Evolutionary conservation across 2,113 vertebrate species (phyloP).

Genomic region (Cyprinodon variegatus): DNA sequence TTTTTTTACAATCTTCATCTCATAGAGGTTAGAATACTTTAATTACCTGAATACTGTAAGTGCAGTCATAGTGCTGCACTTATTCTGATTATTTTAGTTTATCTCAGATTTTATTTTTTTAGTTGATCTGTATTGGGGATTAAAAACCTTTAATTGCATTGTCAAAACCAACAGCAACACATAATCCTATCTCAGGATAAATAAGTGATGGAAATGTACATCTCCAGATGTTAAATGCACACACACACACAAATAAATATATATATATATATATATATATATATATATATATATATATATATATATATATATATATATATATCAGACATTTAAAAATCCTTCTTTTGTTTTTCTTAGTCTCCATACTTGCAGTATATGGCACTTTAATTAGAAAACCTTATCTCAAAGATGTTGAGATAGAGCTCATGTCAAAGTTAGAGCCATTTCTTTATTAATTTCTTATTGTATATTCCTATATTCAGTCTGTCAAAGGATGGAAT

Average conservation of each 20-base stretch:
- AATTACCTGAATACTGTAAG: slow-evolving; percentile 54
- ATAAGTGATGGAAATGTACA: slow-evolving; percentile 68
- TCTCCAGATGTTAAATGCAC: slow-evolving; percentile 40
- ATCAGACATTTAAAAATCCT: neutral
- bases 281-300: too few relatives aligned
- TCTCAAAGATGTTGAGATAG: slow-evolving; percentile 81
- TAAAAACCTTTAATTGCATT: slow-evolving; percentile 78
- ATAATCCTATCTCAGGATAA: slow-evolving; percentile 61
- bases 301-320: too few relatives aligned
- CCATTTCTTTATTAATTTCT: slow-evolving; percentile 80
- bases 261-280: too few relatives aligned
- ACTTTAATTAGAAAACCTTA: slow-evolving; percentile 83
- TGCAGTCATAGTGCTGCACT: slow-evolving; percentile 32
- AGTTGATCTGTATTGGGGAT: slow-evolving; percentile 49
- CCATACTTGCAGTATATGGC: slow-evolving; percentile 70
- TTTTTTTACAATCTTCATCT: slow-evolving; percentile 17
- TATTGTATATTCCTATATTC: slow-evolving; percentile 80
- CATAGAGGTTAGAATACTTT: slow-evolving; percentile 43
- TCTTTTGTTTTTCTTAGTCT: slow-evolving; percentile 47
- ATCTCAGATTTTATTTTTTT: too few relatives aligned
- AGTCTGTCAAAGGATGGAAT: slow-evolving; percentile 72
- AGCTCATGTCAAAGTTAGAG: slow-evolving; percentile 75
- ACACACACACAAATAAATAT: too few relatives aligned
- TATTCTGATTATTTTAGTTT: slow-evolving; percentile 34
- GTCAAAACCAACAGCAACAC: slow-evolving; percentile 67